Conservation (phyloP, 2,113 vertebrate genomes). For the Dasypus novemcinctus region DNA sequence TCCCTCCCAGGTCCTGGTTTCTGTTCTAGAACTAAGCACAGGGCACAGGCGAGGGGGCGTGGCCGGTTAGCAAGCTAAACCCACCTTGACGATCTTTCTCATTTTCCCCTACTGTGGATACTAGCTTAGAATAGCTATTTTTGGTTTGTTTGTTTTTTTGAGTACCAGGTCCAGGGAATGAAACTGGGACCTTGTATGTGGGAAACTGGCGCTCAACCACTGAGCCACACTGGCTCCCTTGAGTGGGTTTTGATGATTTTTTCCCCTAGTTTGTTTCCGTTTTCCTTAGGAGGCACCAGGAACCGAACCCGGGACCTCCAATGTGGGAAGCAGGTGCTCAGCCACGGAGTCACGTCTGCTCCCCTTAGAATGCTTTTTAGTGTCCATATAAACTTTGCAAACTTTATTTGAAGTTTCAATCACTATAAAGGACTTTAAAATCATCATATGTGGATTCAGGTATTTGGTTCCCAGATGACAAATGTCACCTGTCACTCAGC, state of each 20-base stretch:
- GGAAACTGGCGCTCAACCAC: too few relatives aligned
- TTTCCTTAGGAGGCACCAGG: too few relatives aligned
- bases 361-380: too few relatives aligned
- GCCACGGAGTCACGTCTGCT: too few relatives aligned
- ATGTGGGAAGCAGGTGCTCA: too few relatives aligned
- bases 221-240: too few relatives aligned
- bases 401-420: background rate
- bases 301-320: too few relatives aligned
- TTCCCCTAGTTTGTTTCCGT: too few relatives aligned
- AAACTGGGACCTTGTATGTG: too few relatives aligned
- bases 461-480: background rate
- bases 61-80: background rate
- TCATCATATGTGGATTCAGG: background rate
- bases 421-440: background rate
- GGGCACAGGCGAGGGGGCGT: slow-evolving; percentile 11
- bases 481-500: background rate
- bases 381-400: background rate
- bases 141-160: too few relatives aligned
- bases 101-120: background rate
- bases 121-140: background rate
- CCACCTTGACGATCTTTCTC: background rate
- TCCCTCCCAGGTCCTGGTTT: slow-evolving; percentile 60
- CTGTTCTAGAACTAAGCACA: slow-evolving; percentile 52
- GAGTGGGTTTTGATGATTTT: too few relatives aligned
- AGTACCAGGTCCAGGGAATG: too few relatives aligned